Evolutionary conservation across 1,140 invertebrate species (phyloP).

Genomic region (Eciton burchellii): DNA sequence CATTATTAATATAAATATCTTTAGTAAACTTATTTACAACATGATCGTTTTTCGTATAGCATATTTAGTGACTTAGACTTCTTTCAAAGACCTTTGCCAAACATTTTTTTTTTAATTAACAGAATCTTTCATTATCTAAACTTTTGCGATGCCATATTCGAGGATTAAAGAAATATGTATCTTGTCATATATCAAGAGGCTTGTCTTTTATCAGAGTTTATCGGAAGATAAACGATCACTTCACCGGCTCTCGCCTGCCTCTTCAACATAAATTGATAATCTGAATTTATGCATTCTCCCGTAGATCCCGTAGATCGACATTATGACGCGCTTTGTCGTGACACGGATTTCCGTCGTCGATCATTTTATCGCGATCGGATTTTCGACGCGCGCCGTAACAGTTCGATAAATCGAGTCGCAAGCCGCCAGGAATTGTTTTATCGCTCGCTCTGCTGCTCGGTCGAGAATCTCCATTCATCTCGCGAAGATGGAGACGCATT

Average conservation of each 20-base stretch:
- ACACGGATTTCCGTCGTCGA: slow-evolving; percentile 26
- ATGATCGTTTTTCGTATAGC: too few species aligned
- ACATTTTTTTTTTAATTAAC: too few species aligned
- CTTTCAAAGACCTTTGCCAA: too few species aligned
- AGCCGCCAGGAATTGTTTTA: slow-evolving; percentile 40
- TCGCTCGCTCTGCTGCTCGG: slow-evolving; percentile 1
- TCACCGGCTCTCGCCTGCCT: neutral
- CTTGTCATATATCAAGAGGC: neutral
- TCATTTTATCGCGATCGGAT: slow-evolving; percentile 49
- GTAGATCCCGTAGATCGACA: neutral
- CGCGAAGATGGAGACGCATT: slow-evolving; percentile 44
- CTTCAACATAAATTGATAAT: slow-evolving; percentile 47
- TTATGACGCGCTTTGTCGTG: neutral
- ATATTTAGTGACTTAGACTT: too few species aligned
- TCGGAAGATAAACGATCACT: neutral
- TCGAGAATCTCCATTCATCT: slow-evolving; percentile 47
- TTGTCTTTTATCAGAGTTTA: neutral
- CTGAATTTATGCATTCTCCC: neutral
- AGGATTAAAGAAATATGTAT: neutral
- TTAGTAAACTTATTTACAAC: too few species aligned
- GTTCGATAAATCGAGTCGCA: slow-evolving; percentile 49
- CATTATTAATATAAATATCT: too few species aligned
- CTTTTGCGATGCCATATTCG: neutral
- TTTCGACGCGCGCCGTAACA: slow-evolving; percentile 43
- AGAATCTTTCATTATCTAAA: neutral